Conservation (phyloP, 2,888 invertebrate species). For the Melikaiella ostensackeni region DNA sequence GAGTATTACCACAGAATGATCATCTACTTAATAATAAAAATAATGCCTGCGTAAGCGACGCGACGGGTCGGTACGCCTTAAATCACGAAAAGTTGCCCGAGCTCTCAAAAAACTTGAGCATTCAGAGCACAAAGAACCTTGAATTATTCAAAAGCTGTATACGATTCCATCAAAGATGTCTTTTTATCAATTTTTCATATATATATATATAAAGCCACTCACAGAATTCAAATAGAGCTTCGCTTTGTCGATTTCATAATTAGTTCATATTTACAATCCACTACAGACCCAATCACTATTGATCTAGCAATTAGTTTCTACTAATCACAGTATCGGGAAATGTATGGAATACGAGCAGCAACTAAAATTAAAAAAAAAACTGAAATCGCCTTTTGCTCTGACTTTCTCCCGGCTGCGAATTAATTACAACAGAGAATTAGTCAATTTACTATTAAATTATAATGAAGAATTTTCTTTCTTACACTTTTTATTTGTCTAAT, state of each 20-base stretch:
- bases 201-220: too few relatives aligned
- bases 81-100: background rate
- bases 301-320: constrained; percentile 16
- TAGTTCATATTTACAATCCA: constrained; percentile 28
- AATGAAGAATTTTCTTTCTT: background rate
- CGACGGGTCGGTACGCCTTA: background rate
- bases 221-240: too few relatives aligned
- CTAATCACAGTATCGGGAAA: constrained; percentile 29
- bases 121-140: background rate
- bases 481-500: background rate
- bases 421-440: background rate
- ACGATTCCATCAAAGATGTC: background rate
- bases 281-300: constrained; percentile 10
- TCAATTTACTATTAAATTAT: background rate
- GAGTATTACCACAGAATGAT: constrained; percentile 12
- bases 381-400: background rate
- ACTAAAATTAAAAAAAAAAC: background rate
- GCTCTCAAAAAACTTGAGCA: background rate
- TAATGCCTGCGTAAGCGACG: constrained; percentile 10
- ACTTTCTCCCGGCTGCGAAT: constrained; percentile 11
- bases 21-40: constrained; percentile 3
- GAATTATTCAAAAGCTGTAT: background rate
- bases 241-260: background rate
- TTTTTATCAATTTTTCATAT: too few relatives aligned
- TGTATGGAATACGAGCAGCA: constrained; percentile 1